A percentile compares a stretch with the other conserved stretches of the same genome.
Evolutionary conservation across 2,888 invertebrate genomes (phyloP).

Genomic region (Cybosia mesomella): DNA sequence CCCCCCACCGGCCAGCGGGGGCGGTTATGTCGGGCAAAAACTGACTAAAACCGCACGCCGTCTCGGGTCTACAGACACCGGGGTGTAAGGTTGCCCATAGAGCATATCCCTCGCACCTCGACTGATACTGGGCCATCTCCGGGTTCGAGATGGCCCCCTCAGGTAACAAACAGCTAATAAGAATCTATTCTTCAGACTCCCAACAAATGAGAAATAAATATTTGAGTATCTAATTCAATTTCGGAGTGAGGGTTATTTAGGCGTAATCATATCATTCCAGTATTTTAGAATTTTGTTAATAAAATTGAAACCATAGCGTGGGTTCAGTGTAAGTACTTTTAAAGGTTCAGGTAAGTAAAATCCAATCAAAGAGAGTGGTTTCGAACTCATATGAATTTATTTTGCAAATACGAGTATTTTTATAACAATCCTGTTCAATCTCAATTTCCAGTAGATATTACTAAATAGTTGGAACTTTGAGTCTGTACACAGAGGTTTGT

Average conservation of each 20-base stretch:
- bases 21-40: too few relatives aligned
- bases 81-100: too few relatives aligned
- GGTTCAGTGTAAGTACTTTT: background rate
- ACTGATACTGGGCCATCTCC: too few relatives aligned
- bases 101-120: too few relatives aligned
- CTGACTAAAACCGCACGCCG: too few relatives aligned
- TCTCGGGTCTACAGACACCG: too few relatives aligned
- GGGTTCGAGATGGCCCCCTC: too few relatives aligned
- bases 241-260: background rate
- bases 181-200: background rate
- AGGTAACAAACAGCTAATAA: background rate
- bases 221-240: background rate
- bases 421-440: conserved; percentile 37
- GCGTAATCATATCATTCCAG: background rate
- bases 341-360: conserved; percentile 4
- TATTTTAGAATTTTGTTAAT: background rate
- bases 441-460: conserved; percentile 20
- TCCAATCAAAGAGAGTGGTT: background rate
- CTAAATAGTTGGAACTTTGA: background rate
- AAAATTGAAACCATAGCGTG: background rate
- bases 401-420: conserved; percentile 15
- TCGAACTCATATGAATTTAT: conserved; percentile 6
- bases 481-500: conserved; percentile 21
- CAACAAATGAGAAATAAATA: background rate
- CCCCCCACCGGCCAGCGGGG: too few relatives aligned